These are phyloP conservation scores for Drosophila mercatorum DNA, from an alignment of 2,888 invertebrate species.

Conservation along the genomic window DNA sequence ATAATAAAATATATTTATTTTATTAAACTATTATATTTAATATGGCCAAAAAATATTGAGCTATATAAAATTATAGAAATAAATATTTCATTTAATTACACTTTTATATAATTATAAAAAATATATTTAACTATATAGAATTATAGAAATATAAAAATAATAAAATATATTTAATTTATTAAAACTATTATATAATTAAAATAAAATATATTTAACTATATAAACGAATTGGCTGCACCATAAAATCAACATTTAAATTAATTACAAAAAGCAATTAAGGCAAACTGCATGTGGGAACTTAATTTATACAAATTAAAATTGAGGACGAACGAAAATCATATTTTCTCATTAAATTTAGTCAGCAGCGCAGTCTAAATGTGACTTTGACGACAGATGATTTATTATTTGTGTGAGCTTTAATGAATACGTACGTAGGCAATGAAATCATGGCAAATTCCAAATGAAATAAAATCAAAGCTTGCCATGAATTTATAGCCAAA, in stretches of 20 bases:
- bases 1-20: no score
- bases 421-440: background rate
- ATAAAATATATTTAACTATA: no score
- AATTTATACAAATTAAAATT: conserved; percentile 5
- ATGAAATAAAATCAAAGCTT: background rate
- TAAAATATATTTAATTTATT: no score
- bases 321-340: background rate
- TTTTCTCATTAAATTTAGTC: background rate
- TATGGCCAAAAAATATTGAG: no score
- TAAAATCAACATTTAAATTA: background rate
- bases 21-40: no score
- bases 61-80: no score
- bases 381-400: background rate
- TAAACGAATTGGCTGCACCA: no score
- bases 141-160: no score
- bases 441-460: background rate
- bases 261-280: background rate
- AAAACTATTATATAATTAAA: no score
- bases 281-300: background rate
- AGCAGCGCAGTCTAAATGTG: background rate
- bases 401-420: background rate
- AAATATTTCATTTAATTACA: no score
- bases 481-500: background rate
- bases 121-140: no score
- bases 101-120: no score